Evolutionary conservation across 2,797 vertebrate genomes (phyloP), one percentile per base, ranked within the genome.

Genomic region (Ctenosaura bakeri): DNA sequence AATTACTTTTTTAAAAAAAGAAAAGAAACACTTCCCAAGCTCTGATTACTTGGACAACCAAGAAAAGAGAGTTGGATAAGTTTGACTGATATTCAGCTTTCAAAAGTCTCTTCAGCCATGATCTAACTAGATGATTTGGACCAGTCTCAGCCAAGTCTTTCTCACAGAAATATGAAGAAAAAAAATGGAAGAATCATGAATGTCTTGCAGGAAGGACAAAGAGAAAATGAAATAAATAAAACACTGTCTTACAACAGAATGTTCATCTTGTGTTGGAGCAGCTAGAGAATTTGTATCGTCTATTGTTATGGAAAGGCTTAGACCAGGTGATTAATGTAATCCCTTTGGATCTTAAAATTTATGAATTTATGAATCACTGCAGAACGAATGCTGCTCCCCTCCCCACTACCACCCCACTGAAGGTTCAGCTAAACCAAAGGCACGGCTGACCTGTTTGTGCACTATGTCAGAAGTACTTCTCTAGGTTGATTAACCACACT

Each of bases 371-470:
- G 85, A 80, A 90, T 87, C 50, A 50, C 18, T 79, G 85, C 54
- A 92, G 85, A 88, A 89, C 20, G 86, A 86, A 90, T 52, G 26
- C 32, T 86, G 24, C 50, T 52, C 29, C 42, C 18, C 7, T 1
- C 79, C 79, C 8, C 18, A 8, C 46, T 16, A 1, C 18, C 32
- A 5, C 26, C 24, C 69, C 77, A 73, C 52, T 59, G 59, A 83
- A 46, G 80, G 32, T 73, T 88, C 87, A 64, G 62, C 62, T 88
- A 86, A 69, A 50, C 22, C 26, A 62, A 84, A 77, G 38, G 83
- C 10, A 78, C 71, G 86, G 87, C 74, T 73, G 69, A 90, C 78
- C 77, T 90, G 66, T 90, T 90, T 90, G 82, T 77, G 54, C 79
- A 83, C 83, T 54, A 62, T 86, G 77, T 88, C 73, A 90, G 79